Evolutionary conservation across 1,140 invertebrate genomes (phyloP), one percentile per base, ranked within the genome.

Genomic region (Globodera ellingtonae): DNA sequence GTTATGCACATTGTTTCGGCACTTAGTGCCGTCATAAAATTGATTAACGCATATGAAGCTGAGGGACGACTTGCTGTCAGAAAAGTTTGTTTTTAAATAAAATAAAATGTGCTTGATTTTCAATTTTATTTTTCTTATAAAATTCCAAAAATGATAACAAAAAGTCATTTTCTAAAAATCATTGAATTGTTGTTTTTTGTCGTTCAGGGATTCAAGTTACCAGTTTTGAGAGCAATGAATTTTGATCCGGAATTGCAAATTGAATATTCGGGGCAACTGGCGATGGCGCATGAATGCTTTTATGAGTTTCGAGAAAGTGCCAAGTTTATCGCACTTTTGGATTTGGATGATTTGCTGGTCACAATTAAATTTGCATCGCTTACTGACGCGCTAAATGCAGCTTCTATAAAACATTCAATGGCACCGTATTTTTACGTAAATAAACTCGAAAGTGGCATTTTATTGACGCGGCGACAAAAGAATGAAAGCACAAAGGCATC

Each of bases 221-320:
- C 78, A 47, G 2, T 24, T 35, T 65, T 59, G 15, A 52, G 59
- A 9, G 15, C 13, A 13, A 52, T 82, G 79, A 75, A 81, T 59
- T 83, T 72, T 21, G 79, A 81, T 35, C 79, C 79, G n/a, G 82
- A 81, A 35, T n/a, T 66, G 67, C 50, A 81, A 67, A 7, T 75
- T 6, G 79, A 81, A 79, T 81, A 72, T 69, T 82, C 79, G 15
- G 78, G 78, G 8, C 78, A 79, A 44, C n/a, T 79, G 35, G 73
- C 79, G 9, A 67, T 79, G 73, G 76, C 71, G n/a, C 78, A 82
- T 18, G 72, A 82, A 50, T 84, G 83, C 79, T 67, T 84, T 15
- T 84, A 79, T 50, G 84, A 86, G 47, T 84, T 84, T 66, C 59
- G 76, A n/a, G 83, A 84, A 52, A 83, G 79, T 52, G 83, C 83